These are phyloP conservation scores for Danaus melanippus DNA, from an alignment of 1,140 invertebrate species.

Conservation along the genomic window DNA sequence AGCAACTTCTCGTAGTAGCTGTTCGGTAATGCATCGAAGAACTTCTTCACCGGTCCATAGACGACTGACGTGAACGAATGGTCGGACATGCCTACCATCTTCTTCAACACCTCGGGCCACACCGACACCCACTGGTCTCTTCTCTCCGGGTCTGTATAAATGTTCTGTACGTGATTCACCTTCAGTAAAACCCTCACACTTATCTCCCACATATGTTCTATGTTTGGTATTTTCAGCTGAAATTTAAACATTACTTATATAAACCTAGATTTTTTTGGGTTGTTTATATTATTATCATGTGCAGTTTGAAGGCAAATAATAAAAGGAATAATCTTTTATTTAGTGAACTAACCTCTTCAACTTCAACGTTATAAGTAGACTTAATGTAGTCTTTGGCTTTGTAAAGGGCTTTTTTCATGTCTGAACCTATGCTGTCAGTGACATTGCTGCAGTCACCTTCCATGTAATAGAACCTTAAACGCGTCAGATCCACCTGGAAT, in stretches of 20 bases:
- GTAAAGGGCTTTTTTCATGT: conserved; percentile 78
- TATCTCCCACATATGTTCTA: conserved; percentile 76
- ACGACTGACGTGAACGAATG: conserved; percentile 72
- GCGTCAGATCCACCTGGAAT: conserved; percentile 77
- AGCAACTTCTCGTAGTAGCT: conserved; percentile 66
- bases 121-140: conserved; percentile 73
- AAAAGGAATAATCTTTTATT: background rate
- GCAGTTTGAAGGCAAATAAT: background rate
- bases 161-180: conserved; percentile 74
- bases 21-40: conserved; percentile 67
- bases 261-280: too few relatives aligned
- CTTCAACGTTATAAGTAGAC: conserved; percentile 69
- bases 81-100: conserved; percentile 72
- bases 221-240: conserved; percentile 73
- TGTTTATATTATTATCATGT: background rate
- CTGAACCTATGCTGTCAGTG: conserved; percentile 75
- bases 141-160: conserved; percentile 74
- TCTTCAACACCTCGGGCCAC: conserved; percentile 72
- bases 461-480: conserved; percentile 85
- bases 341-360: conserved; percentile 69
- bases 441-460: conserved; percentile 79
- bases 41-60: conserved; percentile 73
- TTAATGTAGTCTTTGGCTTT: conserved; percentile 78
- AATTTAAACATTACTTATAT: conserved; percentile 9
- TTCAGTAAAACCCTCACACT: conserved; percentile 72